Conservation (phyloP, 2,797 vertebrate genomes). For the Channa striata region DNA sequence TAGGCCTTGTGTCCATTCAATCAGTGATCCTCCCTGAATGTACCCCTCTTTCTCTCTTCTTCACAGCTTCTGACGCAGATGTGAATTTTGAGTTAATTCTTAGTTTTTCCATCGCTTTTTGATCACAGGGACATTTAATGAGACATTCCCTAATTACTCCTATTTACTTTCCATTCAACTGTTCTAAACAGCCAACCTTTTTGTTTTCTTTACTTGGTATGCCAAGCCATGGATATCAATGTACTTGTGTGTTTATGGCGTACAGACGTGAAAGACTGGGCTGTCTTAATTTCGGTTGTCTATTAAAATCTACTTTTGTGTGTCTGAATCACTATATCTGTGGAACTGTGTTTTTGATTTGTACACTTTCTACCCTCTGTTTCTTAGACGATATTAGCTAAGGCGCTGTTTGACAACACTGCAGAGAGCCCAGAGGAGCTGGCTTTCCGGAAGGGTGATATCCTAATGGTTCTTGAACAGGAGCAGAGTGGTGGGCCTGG, state of each 20-base stretch:
- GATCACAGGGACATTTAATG: slow-evolving; percentile 17
- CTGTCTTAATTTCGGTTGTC: slow-evolving; percentile 20
- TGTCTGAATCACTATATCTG: slow-evolving; percentile 12
- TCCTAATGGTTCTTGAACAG: slow-evolving; percentile 91
- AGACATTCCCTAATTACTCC: slow-evolving; percentile 57
- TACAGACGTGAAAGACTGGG: slow-evolving; percentile 38
- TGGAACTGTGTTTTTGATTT: slow-evolving; percentile 15
- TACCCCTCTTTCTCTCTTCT: slow-evolving; percentile 41
- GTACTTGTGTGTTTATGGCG: slow-evolving; percentile 61
- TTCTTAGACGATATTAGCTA: slow-evolving; percentile 90
- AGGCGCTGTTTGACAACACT: slow-evolving; percentile 92
- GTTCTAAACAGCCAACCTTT: slow-evolving; percentile 62
- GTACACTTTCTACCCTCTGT: slow-evolving; percentile 5
- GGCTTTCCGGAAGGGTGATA: slow-evolving; percentile 92
- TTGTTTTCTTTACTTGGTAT: slow-evolving; percentile 37
- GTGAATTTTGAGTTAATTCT: slow-evolving; percentile 46
- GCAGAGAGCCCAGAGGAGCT: slow-evolving; percentile 94
- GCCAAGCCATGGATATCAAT: slow-evolving; percentile 55
- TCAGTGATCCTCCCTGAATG: slow-evolving; percentile 70
- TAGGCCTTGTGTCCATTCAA: slow-evolving; percentile 75
- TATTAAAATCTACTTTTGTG: slow-evolving; percentile 31
- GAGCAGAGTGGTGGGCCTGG: slow-evolving; percentile 87
- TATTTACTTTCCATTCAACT: slow-evolving; percentile 64
- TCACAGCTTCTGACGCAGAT: slow-evolving; percentile 57
- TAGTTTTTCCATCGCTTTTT: slow-evolving; percentile 24